Evolutionary conservation across 2,888 invertebrate species (phyloP), one percentile per base, ranked within the genome.

Genomic region (Sphaeridia pumilis): DNA sequence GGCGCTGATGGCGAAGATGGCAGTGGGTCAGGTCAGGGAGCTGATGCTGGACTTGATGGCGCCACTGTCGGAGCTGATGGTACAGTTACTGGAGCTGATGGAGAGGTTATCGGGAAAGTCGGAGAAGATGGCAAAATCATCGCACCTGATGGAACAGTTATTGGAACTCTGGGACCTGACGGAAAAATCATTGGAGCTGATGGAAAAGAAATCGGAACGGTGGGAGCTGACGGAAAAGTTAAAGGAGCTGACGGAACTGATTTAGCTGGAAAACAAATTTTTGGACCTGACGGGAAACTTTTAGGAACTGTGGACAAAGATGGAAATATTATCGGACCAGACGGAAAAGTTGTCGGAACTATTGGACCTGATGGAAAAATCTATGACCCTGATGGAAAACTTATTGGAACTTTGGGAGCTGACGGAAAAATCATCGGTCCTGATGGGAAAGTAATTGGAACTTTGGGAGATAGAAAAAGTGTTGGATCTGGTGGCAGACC

Each of bases 381-480:
- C 12, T 52, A 36, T 22, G 22, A 24, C 10, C 27, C 21, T n/a
- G 27, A 41, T 25, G 52, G 52, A 17, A 7, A 20, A 14, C 52
- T 47, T 3, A 10, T 52, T 22, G 41, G n/a, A n/a, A n/a, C 38
- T 22, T 41, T 47, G 3, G 31, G 10, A n/a, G 35, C 31, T 20
- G 25, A 10, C 26, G 42, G 27, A 3, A 34, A 25, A 4, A 10
- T 35, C 14, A n/a, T 45, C 5, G 45, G 26, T 3, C 34, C 44
- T 5, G 45, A 51, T 28, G 51, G 51, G n/a, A 45, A 45, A 34
- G 44, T 38, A n/a, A n/a, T n/a, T n/a, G n/a, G n/a, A n/a, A n/a
- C n/a, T n/a, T n/a, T n/a, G n/a, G n/a, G n/a, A n/a, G n/a, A n/a
- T n/a, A n/a, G n/a, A n/a, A n/a, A n/a, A n/a, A n/a, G n/a, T n/a